Evolutionary conservation across 2,888 invertebrate genomes (phyloP).

Genomic region (Acanthococcus lagerstroemiae): DNA sequence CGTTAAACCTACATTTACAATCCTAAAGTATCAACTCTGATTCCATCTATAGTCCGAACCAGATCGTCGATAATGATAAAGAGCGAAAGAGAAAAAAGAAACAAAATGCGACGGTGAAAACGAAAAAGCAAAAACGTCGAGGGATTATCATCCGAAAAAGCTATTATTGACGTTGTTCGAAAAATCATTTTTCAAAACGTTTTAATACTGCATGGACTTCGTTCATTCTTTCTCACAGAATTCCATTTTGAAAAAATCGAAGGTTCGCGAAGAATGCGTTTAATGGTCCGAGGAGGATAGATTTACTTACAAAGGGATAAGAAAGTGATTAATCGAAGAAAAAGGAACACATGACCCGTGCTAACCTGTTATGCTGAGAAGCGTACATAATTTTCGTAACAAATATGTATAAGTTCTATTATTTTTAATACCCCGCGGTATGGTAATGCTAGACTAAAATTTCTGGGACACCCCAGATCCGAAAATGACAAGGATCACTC

Average conservation of each 20-base stretch:
- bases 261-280: constrained; percentile 26
- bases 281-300: constrained; percentile 22
- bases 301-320: constrained; percentile 4
- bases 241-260: constrained; percentile 9
- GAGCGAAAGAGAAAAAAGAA: no score
- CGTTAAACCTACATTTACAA: no score
- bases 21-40: no score
- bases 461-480: no score
- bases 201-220: neutral
- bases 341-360: neutral
- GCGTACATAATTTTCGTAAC: no score
- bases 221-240: constrained; percentile 9
- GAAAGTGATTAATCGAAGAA: constrained; percentile 27
- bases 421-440: no score
- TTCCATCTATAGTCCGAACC: no score
- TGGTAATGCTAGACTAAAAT: no score
- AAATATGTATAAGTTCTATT: no score
- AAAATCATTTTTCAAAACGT: constrained; percentile 18
- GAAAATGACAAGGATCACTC: no score
- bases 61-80: no score
- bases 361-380: neutral
- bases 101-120: no score
- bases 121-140: neutral
- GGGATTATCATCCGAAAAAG: neutral
- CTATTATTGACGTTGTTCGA: constrained; percentile 11